phyloP scores from a whole-genome alignment of 2,797 vertebrate species.

The Pseudochromis fuscus region DNA sequence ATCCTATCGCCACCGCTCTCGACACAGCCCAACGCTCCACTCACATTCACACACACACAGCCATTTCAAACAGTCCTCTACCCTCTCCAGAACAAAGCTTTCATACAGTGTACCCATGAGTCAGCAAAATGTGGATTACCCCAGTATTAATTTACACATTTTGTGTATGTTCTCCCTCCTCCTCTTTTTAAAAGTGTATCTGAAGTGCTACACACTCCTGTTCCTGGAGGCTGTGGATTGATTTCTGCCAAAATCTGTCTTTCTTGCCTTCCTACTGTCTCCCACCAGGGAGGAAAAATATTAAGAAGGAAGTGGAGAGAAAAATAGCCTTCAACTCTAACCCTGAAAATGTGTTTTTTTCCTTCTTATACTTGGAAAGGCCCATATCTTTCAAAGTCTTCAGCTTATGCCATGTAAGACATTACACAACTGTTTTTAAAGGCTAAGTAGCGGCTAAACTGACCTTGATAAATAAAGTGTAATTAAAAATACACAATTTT shows the following conservation, averaged over 20 bases:
- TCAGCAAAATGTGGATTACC: constrained; percentile 16
- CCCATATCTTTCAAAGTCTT: constrained; percentile 6
- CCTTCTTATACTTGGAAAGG: constrained; percentile 5
- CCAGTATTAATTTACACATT: constrained; percentile 30
- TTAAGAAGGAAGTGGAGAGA: constrained; percentile 42
- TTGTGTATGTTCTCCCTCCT: constrained; percentile 6
- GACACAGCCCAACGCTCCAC: constrained; percentile 25
- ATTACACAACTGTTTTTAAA: constrained; percentile 6
- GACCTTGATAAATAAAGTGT: background rate
- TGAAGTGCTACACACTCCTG: constrained; percentile 33
- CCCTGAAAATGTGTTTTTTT: constrained; percentile 11
- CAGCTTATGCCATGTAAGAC: background rate
- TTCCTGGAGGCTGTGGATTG: constrained; percentile 40
- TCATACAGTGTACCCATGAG: constrained; percentile 26
- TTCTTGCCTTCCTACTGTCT: constrained; percentile 45
- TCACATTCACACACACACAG: constrained; percentile 36
- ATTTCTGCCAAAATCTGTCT: constrained; percentile 39
- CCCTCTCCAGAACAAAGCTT: constrained; percentile 43
- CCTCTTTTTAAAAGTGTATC: constrained; percentile 35
- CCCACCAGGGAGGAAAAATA: constrained; percentile 49
- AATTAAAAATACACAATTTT: too few species aligned
- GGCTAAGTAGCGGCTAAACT: background rate
- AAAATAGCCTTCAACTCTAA: constrained; percentile 38
- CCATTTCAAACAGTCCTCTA: constrained; percentile 36
- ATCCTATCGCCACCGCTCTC: constrained; percentile 42